Evolutionary conservation across 1,140 invertebrate species (phyloP).

Genomic region (Heliothis subflexa): DNA sequence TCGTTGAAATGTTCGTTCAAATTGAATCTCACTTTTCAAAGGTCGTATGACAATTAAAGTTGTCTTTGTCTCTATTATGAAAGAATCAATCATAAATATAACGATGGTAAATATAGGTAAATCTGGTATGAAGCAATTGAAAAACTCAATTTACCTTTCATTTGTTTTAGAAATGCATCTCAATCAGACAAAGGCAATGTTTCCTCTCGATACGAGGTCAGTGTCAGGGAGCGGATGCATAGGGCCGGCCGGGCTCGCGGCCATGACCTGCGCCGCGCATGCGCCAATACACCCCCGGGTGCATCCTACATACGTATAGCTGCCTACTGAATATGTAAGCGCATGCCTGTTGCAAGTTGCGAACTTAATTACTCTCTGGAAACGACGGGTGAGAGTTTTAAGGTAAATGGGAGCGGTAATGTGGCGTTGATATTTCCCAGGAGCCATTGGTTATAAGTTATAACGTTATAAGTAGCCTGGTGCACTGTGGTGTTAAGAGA

Average conservation of each 20-base stretch:
- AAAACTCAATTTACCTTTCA: too few relatives aligned
- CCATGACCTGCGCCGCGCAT: slow-evolving; percentile 32
- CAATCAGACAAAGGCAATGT: slow-evolving; percentile 12
- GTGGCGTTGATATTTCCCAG: background rate
- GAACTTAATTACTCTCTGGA: slow-evolving; percentile 22
- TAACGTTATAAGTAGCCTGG: background rate
- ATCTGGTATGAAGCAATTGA: too few relatives aligned
- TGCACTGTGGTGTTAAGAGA: too few relatives aligned
- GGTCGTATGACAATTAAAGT: too few relatives aligned
- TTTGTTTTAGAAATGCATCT: background rate
- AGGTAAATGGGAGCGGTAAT: background rate
- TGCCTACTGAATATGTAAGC: slow-evolving; percentile 11
- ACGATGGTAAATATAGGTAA: too few relatives aligned
- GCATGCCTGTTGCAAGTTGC: slow-evolving; percentile 37
- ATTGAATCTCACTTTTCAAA: too few relatives aligned
- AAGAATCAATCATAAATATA: too few relatives aligned
- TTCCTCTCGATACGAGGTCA: slow-evolving; percentile 28
- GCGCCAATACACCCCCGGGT: slow-evolving; percentile 2
- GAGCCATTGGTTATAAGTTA: background rate
- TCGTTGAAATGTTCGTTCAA: too few relatives aligned
- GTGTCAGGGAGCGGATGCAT: slow-evolving; percentile 33
- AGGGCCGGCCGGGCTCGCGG: background rate
- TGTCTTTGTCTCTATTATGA: too few relatives aligned
- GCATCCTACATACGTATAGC: background rate
- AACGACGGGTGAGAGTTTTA: background rate